phyloP scores from a whole-genome alignment of 2,797 vertebrate species.

The Diceros bicornis region DNA sequence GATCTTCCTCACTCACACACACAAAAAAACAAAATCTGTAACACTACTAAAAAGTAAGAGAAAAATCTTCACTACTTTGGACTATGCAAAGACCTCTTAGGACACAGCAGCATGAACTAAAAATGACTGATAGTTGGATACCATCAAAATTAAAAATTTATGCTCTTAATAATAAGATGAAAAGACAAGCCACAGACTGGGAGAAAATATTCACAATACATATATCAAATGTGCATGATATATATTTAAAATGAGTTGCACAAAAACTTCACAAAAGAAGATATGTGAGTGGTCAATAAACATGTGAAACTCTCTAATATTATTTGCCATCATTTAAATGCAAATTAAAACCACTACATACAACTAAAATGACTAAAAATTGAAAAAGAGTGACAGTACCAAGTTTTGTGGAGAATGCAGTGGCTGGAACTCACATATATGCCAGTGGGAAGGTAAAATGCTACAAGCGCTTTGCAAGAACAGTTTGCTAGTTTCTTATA shows the following conservation, averaged over 20 bases:
- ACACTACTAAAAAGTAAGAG: neutral
- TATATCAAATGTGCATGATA: neutral
- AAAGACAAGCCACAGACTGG: neutral
- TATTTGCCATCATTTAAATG: neutral
- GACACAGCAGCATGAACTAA: neutral
- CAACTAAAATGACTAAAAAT: neutral
- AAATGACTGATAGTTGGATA: neutral
- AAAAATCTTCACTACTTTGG: neutral
- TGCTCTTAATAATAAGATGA: neutral
- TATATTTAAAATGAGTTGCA: conserved; percentile 40
- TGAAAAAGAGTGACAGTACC: neutral
- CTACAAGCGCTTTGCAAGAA: neutral
- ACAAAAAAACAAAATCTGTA: neutral
- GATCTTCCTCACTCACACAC: no score
- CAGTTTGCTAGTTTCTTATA: neutral
- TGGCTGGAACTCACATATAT: neutral
- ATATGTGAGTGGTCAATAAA: neutral
- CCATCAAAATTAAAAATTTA: neutral
- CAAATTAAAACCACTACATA: neutral
- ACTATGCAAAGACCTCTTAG: neutral
- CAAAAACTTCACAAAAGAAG: neutral
- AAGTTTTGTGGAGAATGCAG: neutral
- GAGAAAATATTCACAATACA: neutral
- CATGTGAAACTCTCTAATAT: neutral
- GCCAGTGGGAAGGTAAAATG: neutral